phyloP scores from a whole-genome alignment of 2,113 vertebrate species.

The Uria aalge region DNA sequence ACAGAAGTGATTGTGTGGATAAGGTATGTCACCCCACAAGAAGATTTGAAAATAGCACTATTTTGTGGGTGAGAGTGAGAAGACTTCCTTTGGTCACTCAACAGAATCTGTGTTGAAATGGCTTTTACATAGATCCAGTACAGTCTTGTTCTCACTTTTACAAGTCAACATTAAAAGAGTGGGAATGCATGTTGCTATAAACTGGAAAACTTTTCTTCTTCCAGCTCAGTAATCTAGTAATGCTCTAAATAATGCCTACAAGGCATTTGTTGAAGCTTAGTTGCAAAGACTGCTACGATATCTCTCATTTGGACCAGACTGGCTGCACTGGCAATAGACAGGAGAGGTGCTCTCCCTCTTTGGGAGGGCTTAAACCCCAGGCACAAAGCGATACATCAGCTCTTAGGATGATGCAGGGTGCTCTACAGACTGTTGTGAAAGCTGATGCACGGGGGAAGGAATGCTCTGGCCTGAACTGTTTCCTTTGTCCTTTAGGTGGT shows the following conservation, averaged over 20 bases:
- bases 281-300: background rate
- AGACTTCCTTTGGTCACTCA: background rate
- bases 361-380: background rate
- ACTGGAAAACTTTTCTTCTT: background rate
- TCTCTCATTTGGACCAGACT: background rate
- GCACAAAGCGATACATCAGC: background rate
- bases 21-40: accelerated
- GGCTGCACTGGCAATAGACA: background rate
- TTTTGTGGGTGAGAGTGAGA: background rate
- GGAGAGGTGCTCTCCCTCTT: background rate
- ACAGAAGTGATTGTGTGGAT: background rate
- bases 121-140: background rate
- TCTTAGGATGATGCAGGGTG: background rate
- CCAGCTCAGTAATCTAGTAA: background rate
- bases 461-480: background rate
- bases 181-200: background rate
- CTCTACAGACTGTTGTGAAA: background rate
- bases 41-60: background rate
- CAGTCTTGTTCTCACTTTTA: background rate
- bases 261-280: background rate
- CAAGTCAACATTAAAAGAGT: background rate
- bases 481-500: background rate
- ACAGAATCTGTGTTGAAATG: background rate
- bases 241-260: background rate
- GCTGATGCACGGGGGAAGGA: background rate